phyloP scores from a whole-genome alignment of 2,888 invertebrate species.

The Amphimallon solstitiale region DNA sequence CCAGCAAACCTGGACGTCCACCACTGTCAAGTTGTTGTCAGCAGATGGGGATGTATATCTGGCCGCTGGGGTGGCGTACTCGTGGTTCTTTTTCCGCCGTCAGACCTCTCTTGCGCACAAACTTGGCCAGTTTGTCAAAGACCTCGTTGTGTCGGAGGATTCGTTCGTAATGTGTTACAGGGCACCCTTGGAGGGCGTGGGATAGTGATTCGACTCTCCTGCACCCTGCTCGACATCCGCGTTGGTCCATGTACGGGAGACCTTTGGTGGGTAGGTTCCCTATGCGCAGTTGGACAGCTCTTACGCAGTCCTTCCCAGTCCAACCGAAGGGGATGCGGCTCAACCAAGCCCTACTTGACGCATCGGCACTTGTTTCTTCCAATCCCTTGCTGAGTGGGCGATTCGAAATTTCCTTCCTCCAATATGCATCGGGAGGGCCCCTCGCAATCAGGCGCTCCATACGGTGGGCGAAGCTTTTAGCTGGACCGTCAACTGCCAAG shows the following conservation, averaged over 20 bases:
- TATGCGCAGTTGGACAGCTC: conserved; percentile 36
- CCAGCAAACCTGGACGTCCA: conserved; percentile 41
- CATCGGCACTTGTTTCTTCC: conserved; percentile 34
- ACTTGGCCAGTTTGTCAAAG: conserved; percentile 37
- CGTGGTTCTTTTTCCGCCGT: no score
- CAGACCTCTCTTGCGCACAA: no score
- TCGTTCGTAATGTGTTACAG: conserved; percentile 30
- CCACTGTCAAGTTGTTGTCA: neutral
- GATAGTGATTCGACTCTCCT: conserved; percentile 40
- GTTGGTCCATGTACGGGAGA: no score
- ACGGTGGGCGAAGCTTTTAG: conserved; percentile 42
- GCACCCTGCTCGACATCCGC: no score
- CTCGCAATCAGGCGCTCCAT: conserved; percentile 56
- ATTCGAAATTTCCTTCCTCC: conserved; percentile 12
- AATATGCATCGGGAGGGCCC: neutral
- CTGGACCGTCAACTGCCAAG: no score
- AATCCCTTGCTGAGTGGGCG: conserved; percentile 11
- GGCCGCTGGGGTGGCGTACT: conserved; percentile 32
- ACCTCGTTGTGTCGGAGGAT: conserved; percentile 44
- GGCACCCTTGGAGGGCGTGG: conserved; percentile 43
- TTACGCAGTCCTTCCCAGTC: conserved; percentile 38
- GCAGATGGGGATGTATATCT: neutral
- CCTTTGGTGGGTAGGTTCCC: no score
- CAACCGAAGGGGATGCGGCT: conserved; percentile 37
- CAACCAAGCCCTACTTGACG: no score